phyloP scores from a whole-genome alignment of 2,888 invertebrate species.

The Charanyca ferruginea region DNA sequence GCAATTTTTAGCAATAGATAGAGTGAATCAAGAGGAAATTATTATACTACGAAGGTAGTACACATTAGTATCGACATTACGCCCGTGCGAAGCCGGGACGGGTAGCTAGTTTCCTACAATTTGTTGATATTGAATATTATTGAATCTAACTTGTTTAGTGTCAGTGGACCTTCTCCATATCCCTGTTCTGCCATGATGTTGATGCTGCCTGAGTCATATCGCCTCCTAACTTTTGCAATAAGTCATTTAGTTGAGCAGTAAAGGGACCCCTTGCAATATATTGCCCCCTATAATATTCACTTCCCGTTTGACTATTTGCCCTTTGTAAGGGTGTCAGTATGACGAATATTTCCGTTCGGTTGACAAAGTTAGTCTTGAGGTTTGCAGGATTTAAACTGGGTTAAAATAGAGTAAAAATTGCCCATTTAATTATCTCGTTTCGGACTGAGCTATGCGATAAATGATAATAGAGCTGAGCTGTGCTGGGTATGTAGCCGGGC shows the following conservation, averaged over 20 bases:
- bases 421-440: background rate
- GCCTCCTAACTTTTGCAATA: slow-evolving; percentile 61
- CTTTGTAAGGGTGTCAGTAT: slow-evolving; percentile 40
- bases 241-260: slow-evolving; percentile 60
- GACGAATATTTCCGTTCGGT: slow-evolving; percentile 43
- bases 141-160: background rate
- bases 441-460: too few species aligned
- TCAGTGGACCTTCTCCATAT: slow-evolving; percentile 23
- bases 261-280: slow-evolving; percentile 56
- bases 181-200: slow-evolving; percentile 27
- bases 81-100: too few species aligned
- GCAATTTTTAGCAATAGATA: too few species aligned
- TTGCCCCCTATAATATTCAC: slow-evolving; percentile 55
- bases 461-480: too few species aligned
- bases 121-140: background rate
- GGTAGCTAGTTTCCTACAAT: too few species aligned
- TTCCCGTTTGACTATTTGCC: slow-evolving; percentile 48
- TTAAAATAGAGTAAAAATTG: background rate
- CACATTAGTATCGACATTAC: too few species aligned
- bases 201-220: slow-evolving; percentile 57
- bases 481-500: too few species aligned
- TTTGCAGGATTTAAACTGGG: slow-evolving; percentile 12
- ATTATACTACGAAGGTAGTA: too few species aligned
- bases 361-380: slow-evolving; percentile 9
- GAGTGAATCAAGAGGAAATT: too few species aligned